Evolutionary conservation across 1,140 invertebrate genomes (phyloP).

Genomic region (Forficula auricularia): DNA sequence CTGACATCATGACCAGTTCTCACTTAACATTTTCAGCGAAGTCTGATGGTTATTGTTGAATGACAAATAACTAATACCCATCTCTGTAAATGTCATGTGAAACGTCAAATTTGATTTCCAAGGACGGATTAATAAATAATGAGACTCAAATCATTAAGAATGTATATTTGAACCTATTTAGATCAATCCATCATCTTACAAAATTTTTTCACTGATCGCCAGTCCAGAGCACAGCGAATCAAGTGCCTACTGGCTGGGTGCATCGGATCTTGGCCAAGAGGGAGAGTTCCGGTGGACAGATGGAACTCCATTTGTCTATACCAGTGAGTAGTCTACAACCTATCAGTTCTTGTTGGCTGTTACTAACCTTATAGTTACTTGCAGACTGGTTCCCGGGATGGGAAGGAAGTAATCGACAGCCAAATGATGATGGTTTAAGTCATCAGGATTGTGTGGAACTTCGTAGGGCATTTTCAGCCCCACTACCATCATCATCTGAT

Average conservation of each 20-base stretch:
- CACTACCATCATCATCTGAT: slow-evolving; percentile 22
- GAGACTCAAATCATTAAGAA: too few relatives aligned
- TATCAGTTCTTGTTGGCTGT: background rate
- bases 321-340: slow-evolving; percentile 45
- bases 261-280: slow-evolving; percentile 48
- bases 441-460: slow-evolving; percentile 63
- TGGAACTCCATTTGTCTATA: slow-evolving; percentile 47
- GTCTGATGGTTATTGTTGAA: too few relatives aligned
- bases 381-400: slow-evolving; percentile 68
- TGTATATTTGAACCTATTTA: too few relatives aligned
- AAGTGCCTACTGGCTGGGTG: slow-evolving; percentile 59
- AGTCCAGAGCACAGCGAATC: slow-evolving; percentile 41
- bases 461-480: slow-evolving; percentile 32
- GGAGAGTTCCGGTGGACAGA: slow-evolving; percentile 60
- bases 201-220: too few relatives aligned
- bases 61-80: too few relatives aligned
- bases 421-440: slow-evolving; percentile 60
- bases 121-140: too few relatives aligned
- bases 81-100: too few relatives aligned
- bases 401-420: slow-evolving; percentile 48
- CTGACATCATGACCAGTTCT: too few relatives aligned
- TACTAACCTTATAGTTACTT: slow-evolving; percentile 11
- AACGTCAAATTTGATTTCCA: too few relatives aligned
- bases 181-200: too few relatives aligned
- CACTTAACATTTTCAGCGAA: too few relatives aligned